Conservation (phyloP, 2,797 vertebrate genomes). For the Sebastes taczanowskii region DNA sequence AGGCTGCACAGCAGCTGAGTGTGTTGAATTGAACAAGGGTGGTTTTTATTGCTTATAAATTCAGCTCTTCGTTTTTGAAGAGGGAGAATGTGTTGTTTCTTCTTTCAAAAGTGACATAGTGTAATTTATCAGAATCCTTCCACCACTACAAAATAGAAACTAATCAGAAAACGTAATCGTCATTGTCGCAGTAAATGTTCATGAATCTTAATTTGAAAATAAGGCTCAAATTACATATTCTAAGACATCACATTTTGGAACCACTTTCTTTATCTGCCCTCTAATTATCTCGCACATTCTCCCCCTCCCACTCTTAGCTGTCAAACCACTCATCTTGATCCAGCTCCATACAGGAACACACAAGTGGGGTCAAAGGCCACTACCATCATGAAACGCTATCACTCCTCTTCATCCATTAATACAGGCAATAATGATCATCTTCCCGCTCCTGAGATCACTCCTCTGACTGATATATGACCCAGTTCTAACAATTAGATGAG, state of each 20-base stretch:
- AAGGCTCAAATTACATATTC: not conserved
- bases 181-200: not conserved
- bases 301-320: constrained; percentile 69
- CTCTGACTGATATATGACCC: constrained; percentile 57
- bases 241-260: not conserved
- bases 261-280: constrained; percentile 31
- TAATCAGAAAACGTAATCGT: not conserved
- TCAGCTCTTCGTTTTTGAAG: not conserved
- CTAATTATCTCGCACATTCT: constrained; percentile 49
- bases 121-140: not conserved
- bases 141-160: not conserved
- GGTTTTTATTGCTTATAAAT: not conserved
- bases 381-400: constrained; percentile 64
- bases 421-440: constrained; percentile 64
- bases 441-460: constrained; percentile 46
- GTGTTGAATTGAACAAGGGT: not conserved
- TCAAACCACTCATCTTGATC: constrained; percentile 74
- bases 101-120: not conserved
- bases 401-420: constrained; percentile 69
- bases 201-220: not conserved
- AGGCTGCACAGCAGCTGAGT: not conserved
- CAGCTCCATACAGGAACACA: constrained; percentile 58
- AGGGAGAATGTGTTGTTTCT: not conserved
- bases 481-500: constrained; percentile 44
- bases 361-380: constrained; percentile 68